Base-by-base conservation (phyloP, 2,888 invertebrate species). In the Chaitophorus viminalis region DNA sequence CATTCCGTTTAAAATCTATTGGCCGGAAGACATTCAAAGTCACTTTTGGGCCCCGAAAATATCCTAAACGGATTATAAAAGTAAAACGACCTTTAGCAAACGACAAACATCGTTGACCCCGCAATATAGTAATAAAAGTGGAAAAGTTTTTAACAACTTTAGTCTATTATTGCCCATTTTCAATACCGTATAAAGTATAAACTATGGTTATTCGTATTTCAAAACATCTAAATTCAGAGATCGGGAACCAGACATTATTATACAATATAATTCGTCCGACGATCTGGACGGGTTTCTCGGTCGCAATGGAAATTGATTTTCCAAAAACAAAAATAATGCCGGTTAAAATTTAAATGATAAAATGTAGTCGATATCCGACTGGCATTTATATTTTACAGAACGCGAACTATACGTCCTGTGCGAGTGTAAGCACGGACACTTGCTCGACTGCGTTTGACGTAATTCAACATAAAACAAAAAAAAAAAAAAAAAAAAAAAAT, bases 41-140 rank as follows among this genome's bases (percentile, higher is more conserved):
- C 83, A 60, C 74, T 83, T 83, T 75, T 36, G 54, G 54, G 74
- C 29, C 60, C 60, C 74, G 29, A 83, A 83, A 75, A 83, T 75
- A 83, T 60, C 82, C 60, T 75, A 75, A 83, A 83, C 33, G 83
- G 83, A 83, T 83, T 83, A 83, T 75, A 83, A 83, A 75, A 83
- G 83, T 83, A 83, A 83, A 83, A 83, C 75, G 74, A 83, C 83
- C 39, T 60, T 25, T 83, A 75, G 75, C 75, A 75, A 75, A 83
- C 60, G 83, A 65, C 83, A 39, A 75, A 83, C 83, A 39, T 83
- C 29, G 83, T 83, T 83, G 74, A 83, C 74, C 74, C 68, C 3
- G 25, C 33, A 9, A 36, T 29, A 60, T 54, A 60, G 83, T 83
- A 75, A 83, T 83, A 83, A 83, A 83, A 83, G 60, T 14, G 39